Percentiles rank a stretch among this genome's conserved stretches.
phyloP scores from a whole-genome alignment of 2,113 vertebrate genomes.

The Thunnus thynnus region DNA sequence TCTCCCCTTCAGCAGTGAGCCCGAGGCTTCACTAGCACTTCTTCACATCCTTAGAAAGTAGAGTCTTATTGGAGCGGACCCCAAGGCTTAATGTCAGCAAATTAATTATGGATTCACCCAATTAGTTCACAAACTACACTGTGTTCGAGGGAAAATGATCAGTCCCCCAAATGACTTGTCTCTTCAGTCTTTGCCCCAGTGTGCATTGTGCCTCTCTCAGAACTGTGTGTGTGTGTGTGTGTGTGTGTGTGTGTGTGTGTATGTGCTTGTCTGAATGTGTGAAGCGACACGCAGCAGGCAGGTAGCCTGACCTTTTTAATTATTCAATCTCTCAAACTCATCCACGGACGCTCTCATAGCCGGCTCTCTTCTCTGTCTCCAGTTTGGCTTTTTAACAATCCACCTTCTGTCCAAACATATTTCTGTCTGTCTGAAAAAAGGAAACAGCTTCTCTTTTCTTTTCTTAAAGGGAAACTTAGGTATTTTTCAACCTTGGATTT shows the following conservation, averaged over 20 bases:
- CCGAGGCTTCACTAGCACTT: constrained; percentile 38
- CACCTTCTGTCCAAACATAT: constrained; percentile 46
- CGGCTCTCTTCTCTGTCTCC: constrained; percentile 6
- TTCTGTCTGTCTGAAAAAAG: constrained; percentile 48
- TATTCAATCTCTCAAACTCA: constrained; percentile 81
- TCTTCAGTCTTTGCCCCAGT: constrained; percentile 61
- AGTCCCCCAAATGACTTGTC: constrained; percentile 66
- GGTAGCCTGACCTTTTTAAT: constrained; percentile 86
- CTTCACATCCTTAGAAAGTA: constrained; percentile 70
- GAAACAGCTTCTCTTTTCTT: constrained; percentile 7
- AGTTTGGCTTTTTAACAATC: constrained; percentile 41
- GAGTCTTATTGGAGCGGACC: constrained; percentile 64
- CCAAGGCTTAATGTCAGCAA: constrained; percentile 81
- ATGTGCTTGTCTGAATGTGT: constrained; percentile 23
- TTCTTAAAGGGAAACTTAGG: constrained; percentile 1
- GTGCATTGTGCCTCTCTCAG: constrained; percentile 46
- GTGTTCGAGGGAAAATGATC: constrained; percentile 76
- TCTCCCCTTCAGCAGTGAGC: constrained; percentile 56
- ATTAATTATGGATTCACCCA: constrained; percentile 82
- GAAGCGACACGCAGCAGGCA: constrained; percentile 71
- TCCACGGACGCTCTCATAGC: constrained; percentile 47
- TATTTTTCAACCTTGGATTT: too few relatives aligned
- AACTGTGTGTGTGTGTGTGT: constrained; percentile 18
- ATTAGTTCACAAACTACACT: constrained; percentile 79
- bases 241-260: neutral